Base-by-base conservation (phyloP, 2,797 vertebrate genomes). In the Phataginus tricuspis region DNA sequence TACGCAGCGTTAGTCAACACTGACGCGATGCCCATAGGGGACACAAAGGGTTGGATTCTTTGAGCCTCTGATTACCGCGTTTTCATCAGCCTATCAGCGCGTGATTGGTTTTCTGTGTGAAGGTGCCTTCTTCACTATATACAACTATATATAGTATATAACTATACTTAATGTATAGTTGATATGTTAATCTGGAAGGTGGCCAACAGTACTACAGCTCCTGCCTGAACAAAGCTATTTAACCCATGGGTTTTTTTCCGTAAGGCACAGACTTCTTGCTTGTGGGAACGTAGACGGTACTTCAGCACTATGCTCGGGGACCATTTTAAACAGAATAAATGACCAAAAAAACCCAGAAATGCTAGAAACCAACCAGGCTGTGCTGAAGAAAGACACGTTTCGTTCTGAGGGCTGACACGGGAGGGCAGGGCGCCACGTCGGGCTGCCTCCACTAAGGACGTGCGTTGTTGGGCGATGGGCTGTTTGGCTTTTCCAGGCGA, bases 1-100 rank as follows among this genome's bases (percentile, higher is more conserved):
- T 45, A 39, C 45, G 45, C 45, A 45, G 45, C 45, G 45, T 45
- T 45, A 45, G 45, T 45, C 45, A 42, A 7, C 37, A 7, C 51
- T 14, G 51, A 25, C 69, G 11, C 39, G 4, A 6, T 29, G 18
- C 12, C 31, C 0, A 0, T 21, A 23, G 2, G 3, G 19, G 74
- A 34, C 7, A 19, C 27, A 3, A 15, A 66, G 0, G 3, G 31
- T 14, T 4, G 23, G 19, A 31, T 8, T 7, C 31, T n/a, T 34
- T 4, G 12, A 55, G 10, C 74, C n/a, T 53, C 51, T 4, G 15
- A n/a, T 9, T 31, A 14, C 31, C 3, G 7, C n/a, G 1, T 77
- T 55, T 25, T 55, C 12, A 77, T 14, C n/a, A 3, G 0, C 53
- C 14, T 57, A 23, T 39, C 34, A 27, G 0, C 27, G 3, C 8